A percentile compares a stretch with the other conserved stretches of the same genome.
These are phyloP conservation scores for Metopolophium dirhodum DNA, from an alignment of 1,140 invertebrate genomes.

Conservation along the genomic window DNA sequence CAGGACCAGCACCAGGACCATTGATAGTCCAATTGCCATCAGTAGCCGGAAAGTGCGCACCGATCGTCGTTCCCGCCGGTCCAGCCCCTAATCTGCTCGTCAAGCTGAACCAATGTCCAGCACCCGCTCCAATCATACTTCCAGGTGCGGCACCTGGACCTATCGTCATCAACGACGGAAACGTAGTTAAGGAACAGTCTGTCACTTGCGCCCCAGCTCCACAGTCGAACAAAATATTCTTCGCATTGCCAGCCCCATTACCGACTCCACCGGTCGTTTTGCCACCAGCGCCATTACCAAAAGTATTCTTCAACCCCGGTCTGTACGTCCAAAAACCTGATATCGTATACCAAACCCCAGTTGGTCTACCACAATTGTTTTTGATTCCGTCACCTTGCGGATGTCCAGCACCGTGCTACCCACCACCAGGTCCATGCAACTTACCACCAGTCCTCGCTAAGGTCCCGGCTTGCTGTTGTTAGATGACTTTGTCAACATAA, in stretches of 20 bases:
- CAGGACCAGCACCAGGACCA: background rate
- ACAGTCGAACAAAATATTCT: background rate
- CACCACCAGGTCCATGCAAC: background rate
- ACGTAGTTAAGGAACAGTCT: background rate
- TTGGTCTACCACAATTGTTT: background rate
- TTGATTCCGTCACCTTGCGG: background rate
- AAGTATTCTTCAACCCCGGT: background rate
- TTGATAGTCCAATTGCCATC: background rate
- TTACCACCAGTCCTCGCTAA: background rate
- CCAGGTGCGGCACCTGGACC: background rate
- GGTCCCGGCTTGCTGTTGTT: background rate
- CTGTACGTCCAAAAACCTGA: background rate
- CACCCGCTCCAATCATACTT: background rate
- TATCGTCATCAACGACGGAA: slow-evolving; percentile 17
- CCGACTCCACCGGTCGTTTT: background rate
- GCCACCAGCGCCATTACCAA: slow-evolving; percentile 2
- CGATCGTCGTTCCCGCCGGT: background rate
- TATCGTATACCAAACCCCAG: background rate
- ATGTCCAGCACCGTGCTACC: background rate
- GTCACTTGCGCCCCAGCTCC: background rate
- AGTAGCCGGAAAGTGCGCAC: background rate
- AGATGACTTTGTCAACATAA: too few species aligned
- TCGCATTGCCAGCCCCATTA: background rate
- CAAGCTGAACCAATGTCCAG: background rate
- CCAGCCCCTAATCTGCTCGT: background rate